Evolutionary conservation across 2,888 invertebrate genomes (phyloP), one percentile per base, ranked within the genome.

Genomic region (Smittia aterrima): DNA sequence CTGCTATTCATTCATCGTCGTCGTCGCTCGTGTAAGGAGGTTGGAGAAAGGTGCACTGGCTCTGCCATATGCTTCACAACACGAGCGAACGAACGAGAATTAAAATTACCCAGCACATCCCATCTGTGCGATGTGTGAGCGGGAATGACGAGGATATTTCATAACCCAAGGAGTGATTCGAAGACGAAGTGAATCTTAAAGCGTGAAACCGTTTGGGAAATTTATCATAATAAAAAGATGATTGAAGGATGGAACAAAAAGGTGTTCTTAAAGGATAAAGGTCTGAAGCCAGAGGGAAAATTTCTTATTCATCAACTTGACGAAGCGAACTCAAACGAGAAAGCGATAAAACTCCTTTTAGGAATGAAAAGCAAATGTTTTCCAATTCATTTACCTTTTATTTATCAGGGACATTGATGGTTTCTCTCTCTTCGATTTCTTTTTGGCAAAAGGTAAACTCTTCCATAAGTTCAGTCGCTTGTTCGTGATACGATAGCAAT

Each of bases 231-330:
- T 70, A 67, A 67, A 53, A 54, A 71, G 41, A 72, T 72, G 72
- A 72, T 72, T 72, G 72, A 72, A 72, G 62, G 72, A 72, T 54
- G 54, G 16, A 71, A 54, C 71, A 71, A 58, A 71, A 71, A 72
- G 72, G 72, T 72, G 72, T 62, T 72, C 53, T 72, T 72, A 72
- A 62, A 72, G 72, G 72, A 72, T 72, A 58, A 72, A 72, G 41
- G 13, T 11, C 25, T 40, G 32, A n/a, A 64, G 64, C 16, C 3
- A 27, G 25, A 16, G 11, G 11, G 64, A 64, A 64, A 64, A 64
- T 64, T 64, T 24, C 27, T 1, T 64, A 64, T 64, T 64, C 67
- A 67, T 67, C 67, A 58, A 58, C 58, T 18, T 58, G 7, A n/a
- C 18, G 54, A 70, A 53, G 32, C 53, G 54, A 58, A 72, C 38